phyloP scores from a whole-genome alignment of 2,888 invertebrate species.

The Watsonalla binaria region DNA sequence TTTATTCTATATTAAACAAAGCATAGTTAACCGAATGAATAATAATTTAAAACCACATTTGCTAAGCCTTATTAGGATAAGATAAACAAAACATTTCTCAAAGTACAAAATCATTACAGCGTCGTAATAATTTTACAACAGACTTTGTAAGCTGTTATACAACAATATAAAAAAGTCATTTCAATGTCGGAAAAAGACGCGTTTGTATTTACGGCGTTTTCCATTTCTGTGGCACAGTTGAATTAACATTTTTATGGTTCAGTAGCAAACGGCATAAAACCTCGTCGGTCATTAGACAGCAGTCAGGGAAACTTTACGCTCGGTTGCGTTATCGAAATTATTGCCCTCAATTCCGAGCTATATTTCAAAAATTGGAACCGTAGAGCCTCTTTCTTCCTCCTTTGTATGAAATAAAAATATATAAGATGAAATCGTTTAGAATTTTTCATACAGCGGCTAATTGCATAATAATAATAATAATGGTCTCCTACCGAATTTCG shows the following conservation, averaged over 20 bases:
- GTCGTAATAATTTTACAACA: constrained; percentile 1
- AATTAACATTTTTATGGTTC: constrained; percentile 65
- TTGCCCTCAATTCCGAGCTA: constrained; percentile 29
- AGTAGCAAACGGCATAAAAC: constrained; percentile 46
- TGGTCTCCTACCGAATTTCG: no score
- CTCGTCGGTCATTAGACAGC: constrained; percentile 46
- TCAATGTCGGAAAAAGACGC: constrained; percentile 17
- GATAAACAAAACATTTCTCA: not conserved
- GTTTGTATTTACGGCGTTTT: constrained; percentile 47
- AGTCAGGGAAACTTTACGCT: constrained; percentile 34
- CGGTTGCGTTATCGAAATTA: constrained; percentile 35
- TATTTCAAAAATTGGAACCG: constrained; percentile 19
- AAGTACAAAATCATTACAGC: not conserved
- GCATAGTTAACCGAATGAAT: no score
- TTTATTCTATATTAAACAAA: no score
- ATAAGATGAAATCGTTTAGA: no score
- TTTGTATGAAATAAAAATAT: no score
- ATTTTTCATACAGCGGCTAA: no score
- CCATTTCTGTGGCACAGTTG: constrained; percentile 38
- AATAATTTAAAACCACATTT: no score
- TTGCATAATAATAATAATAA: no score
- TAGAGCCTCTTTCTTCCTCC: not conserved
- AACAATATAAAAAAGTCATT: constrained; percentile 9
- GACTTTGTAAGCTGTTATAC: constrained; percentile 10
- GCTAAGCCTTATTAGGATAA: no score